Evolutionary conservation across 2,888 invertebrate species (phyloP).

Genomic region (Girardia tigrina): DNA sequence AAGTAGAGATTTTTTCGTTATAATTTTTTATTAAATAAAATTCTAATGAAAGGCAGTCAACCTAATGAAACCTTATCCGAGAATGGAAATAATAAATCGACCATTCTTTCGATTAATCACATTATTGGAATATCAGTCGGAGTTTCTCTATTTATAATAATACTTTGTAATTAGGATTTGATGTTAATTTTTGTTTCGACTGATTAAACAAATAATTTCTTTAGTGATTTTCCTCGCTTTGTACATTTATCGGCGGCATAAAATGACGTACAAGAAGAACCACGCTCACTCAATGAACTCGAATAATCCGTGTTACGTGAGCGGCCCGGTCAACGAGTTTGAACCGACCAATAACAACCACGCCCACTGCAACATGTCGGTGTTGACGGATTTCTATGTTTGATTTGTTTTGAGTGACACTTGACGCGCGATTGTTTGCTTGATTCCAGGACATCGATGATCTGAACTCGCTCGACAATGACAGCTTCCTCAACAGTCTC

Average conservation of each 20-base stretch:
- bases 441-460: conserved; percentile 69
- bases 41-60: neutral
- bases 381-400: neutral
- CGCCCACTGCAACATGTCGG: conserved; percentile 10
- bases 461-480: conserved; percentile 83
- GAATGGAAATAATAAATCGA: neutral
- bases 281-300: neutral
- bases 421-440: no score
- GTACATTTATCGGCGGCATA: neutral
- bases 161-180: neutral
- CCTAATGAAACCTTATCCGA: neutral
- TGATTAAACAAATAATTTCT: neutral
- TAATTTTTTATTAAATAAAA: neutral
- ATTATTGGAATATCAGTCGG: neutral
- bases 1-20: neutral
- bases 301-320: conserved; percentile 18
- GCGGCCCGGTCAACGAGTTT: neutral
- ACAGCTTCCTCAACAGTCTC: conserved; percentile 76
- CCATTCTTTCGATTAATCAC: neutral
- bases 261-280: neutral
- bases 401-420: no score
- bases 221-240: neutral
- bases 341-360: neutral
- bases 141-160: neutral
- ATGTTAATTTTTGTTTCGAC: neutral